phyloP scores from a whole-genome alignment of 2,113 vertebrate species.

The Lota lota region DNA sequence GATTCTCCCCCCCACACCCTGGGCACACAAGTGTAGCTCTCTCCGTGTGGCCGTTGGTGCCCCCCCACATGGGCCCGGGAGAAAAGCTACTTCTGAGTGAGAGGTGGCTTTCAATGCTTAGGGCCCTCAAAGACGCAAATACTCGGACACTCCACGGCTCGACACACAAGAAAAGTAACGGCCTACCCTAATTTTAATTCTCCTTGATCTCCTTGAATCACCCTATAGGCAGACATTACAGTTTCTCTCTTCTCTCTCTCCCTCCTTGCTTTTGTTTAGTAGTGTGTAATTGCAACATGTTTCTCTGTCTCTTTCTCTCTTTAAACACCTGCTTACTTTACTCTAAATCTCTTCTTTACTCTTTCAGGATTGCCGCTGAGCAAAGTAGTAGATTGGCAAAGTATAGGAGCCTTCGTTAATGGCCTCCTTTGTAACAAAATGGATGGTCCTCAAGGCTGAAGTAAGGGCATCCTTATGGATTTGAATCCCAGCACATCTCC shows the following conservation, averaged over 20 bases:
- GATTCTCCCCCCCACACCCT: too few species aligned
- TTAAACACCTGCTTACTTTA: conserved; percentile 28
- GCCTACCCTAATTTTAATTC: conserved; percentile 17
- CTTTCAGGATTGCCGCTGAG: conserved; percentile 95
- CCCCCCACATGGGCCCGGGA: too few species aligned
- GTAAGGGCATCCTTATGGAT: conserved; percentile 76
- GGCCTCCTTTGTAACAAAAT: conserved; percentile 72
- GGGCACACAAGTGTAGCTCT: too few species aligned
- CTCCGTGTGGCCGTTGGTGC: too few species aligned
- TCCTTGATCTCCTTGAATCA: conserved; percentile 11
- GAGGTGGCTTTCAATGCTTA: too few species aligned
- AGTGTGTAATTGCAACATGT: too few species aligned
- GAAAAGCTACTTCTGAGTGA: too few species aligned
- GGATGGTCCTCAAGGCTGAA: conserved; percentile 75
- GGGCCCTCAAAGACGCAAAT: too few species aligned
- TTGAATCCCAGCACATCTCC: conserved; percentile 55
- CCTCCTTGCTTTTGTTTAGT: too few species aligned
- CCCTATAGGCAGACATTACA: conserved; percentile 3
- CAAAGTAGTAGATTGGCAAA: conserved; percentile 99
- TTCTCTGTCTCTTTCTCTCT: conserved; percentile 14
- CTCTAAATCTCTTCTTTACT: conserved; percentile 55
- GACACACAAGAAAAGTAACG: too few species aligned
- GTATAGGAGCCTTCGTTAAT: conserved; percentile 99
- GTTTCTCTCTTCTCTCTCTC: conserved; percentile 15
- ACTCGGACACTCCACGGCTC: too few species aligned